Evolutionary conservation across 2,113 vertebrate species (phyloP), one percentile per base, ranked within the genome.

Genomic region (Sorex araneus): DNA sequence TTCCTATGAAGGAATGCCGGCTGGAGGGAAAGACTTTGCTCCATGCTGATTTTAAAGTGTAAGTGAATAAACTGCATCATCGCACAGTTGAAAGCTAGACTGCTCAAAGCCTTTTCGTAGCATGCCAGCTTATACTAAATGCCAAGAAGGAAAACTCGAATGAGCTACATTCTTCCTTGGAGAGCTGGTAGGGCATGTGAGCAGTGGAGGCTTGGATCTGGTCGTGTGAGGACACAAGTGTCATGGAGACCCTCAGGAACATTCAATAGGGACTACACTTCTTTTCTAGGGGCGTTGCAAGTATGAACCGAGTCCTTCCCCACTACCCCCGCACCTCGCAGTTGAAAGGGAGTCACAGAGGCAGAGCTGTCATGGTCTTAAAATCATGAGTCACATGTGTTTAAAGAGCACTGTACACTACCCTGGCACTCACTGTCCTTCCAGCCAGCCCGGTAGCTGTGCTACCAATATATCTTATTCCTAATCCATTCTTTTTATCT

Each of bases 161-260:
- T 43, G 66, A 82, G n/a, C 30, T 75, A 36, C 36, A 63, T 43
- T 88, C 81, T 87, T 87, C 87, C 71, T 80, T n/a, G 63, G 67
- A 83, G 13, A 57, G 4, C 16, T 11, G 6, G 54, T 71, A 70
- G 54, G 47, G 2, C 32, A 40, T 11, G 28, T 21, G 19, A 71
- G 34, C 32, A 11, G 4, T 34, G 19, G 2, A 47, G 25, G 16
- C 60, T 80, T 45, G 32, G 54, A 57, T 67, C 11, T 69, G 64
- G 40, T 32, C 63, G 79, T 28, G 11, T 27, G 54, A 84, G 75
- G 54, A 45, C 6, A 30, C 27, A 45, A 43, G 15, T 12, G 40
- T 4, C 34, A 11, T 30, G 32, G 76, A 76, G 23, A 57, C 6
- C 27, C 28, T 45, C 2, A 9, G 79, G 32, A 50, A 12, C 45